Percentiles rank a stretch among this genome's conserved stretches.
Evolutionary conservation across 2,113 vertebrate genomes (phyloP).

Genomic region (Ramphastos sulfuratus): DNA sequence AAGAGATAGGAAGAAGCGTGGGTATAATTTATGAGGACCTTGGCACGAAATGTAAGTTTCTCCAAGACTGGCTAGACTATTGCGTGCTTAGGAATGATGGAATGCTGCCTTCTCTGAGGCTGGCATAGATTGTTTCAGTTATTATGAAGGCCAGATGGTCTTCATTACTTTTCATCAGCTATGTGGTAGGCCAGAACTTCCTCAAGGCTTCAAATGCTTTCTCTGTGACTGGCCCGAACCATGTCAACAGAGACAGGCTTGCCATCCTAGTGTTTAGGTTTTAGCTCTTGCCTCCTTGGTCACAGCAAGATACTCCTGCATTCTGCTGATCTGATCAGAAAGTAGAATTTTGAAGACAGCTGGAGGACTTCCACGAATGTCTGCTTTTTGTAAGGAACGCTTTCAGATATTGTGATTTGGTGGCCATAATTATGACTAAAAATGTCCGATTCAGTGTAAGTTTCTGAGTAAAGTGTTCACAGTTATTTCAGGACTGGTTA

Average conservation of each 20-base stretch:
- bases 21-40: background rate
- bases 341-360: background rate
- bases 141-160: conserved; percentile 39
- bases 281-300: background rate
- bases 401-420: background rate
- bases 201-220: conserved; percentile 21
- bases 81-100: background rate
- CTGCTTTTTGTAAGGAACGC: background rate
- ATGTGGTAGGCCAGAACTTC: conserved; percentile 32
- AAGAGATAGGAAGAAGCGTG: background rate
- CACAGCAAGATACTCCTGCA: background rate
- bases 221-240: background rate
- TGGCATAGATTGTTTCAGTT: conserved; percentile 44
- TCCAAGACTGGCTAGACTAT: background rate
- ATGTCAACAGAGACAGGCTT: background rate
- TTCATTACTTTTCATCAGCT: conserved; percentile 39
- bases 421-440: background rate
- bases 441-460: background rate
- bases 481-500: background rate
- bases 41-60: background rate
- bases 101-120: conserved; percentile 20
- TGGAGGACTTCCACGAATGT: background rate
- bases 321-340: background rate
- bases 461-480: background rate
- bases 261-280: background rate